Conservation (phyloP, 1,140 invertebrate genomes). For the Linepithema humile region DNA sequence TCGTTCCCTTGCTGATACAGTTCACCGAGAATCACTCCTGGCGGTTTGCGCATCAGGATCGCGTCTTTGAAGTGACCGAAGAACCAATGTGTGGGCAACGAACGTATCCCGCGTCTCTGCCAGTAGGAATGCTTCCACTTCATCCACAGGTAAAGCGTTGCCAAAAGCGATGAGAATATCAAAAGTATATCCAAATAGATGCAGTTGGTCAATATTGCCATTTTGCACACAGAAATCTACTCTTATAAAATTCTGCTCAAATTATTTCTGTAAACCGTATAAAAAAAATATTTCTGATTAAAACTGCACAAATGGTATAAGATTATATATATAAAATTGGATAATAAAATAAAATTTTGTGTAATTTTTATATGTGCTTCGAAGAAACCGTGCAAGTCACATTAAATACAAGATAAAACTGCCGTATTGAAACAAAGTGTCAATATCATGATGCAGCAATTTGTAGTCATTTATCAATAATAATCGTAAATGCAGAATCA, state of each 20-base stretch:
- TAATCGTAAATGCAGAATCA: too few species aligned
- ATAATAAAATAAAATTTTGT: too few species aligned
- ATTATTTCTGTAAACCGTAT: slow-evolving; percentile 74
- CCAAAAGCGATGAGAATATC: not conserved
- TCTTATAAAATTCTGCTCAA: slow-evolving; percentile 57
- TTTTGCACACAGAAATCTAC: not conserved
- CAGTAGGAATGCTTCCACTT: slow-evolving; percentile 75
- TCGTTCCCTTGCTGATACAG: slow-evolving; percentile 63
- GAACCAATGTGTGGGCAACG: slow-evolving; percentile 67
- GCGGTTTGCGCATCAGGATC: slow-evolving; percentile 63
- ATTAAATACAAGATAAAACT: too few species aligned
- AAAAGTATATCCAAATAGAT: not conserved
- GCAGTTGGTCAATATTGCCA: not conserved
- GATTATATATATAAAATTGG: too few species aligned
- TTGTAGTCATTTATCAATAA: too few species aligned
- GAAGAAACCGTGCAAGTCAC: too few species aligned
- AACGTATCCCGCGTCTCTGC: slow-evolving; percentile 72
- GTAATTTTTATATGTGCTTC: too few species aligned
- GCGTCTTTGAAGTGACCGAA: slow-evolving; percentile 78
- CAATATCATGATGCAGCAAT: too few species aligned
- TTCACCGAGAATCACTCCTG: slow-evolving; percentile 79
- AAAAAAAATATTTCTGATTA: too few species aligned
- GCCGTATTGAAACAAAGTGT: too few species aligned
- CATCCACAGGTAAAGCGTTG: slow-evolving; percentile 59
- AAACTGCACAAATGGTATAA: too few species aligned